Percentiles rank a stretch among this genome's conserved stretches.
Evolutionary conservation across 2,888 invertebrate species (phyloP).

Genomic region (Pardosa pseudoannulata): DNA sequence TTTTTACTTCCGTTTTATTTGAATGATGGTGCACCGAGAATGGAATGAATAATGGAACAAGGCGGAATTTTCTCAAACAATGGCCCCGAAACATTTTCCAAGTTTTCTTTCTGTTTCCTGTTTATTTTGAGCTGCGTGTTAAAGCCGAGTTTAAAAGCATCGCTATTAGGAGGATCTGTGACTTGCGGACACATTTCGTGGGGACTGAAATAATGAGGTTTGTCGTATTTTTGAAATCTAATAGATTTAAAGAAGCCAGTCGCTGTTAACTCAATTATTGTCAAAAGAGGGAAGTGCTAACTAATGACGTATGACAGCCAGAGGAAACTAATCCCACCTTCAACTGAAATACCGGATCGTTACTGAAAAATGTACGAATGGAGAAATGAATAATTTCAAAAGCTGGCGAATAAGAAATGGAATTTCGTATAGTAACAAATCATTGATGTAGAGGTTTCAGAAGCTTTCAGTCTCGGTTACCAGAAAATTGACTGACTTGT

Average conservation of each 20-base stretch:
- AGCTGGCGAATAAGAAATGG: no score
- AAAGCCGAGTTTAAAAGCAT: background rate
- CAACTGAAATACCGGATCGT: no score
- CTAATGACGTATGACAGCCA: background rate
- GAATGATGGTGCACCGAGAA: slow-evolving; percentile 23
- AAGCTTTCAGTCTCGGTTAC: no score
- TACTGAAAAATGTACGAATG: no score
- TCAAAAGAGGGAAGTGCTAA: background rate
- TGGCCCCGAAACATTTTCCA: slow-evolving; percentile 53
- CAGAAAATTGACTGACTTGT: no score
- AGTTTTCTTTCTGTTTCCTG: slow-evolving; percentile 27
- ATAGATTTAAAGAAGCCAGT: background rate
- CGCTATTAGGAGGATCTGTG: background rate
- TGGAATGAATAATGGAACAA: slow-evolving; percentile 66
- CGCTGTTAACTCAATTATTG: slow-evolving; percentile 3
- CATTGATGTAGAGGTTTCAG: no score
- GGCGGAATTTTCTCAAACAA: slow-evolving; percentile 54
- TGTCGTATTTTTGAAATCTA: slow-evolving; percentile 13
- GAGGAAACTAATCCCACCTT: no score
- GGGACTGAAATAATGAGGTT: background rate
- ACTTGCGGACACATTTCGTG: background rate
- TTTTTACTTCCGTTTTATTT: slow-evolving; percentile 25
- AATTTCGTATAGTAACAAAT: no score
- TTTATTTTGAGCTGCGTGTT: slow-evolving; percentile 25
- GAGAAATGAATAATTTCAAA: no score